phyloP scores from a whole-genome alignment of 2,797 vertebrate genomes.

The Propithecus perrieri region DNA sequence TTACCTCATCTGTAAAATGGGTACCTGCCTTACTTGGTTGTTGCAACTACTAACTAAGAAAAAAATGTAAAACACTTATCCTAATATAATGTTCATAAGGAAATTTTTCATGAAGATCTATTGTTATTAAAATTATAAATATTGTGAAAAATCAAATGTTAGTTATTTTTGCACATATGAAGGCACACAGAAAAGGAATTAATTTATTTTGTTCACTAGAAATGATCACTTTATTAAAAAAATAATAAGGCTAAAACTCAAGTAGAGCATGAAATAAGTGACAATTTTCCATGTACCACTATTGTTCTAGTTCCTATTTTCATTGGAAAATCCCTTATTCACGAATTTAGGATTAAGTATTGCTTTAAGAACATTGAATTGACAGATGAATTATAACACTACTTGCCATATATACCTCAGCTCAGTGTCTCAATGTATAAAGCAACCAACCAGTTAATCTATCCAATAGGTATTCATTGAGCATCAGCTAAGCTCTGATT shows the following conservation, averaged over 20 bases:
- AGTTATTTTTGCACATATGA: neutral
- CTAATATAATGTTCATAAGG: neutral
- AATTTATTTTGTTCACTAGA: slow-evolving; percentile 16
- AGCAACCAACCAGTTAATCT: slow-evolving; percentile 14
- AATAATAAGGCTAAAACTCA: neutral
- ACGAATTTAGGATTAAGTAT: slow-evolving; percentile 20
- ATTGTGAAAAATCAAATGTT: neutral
- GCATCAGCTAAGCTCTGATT: slow-evolving; percentile 18
- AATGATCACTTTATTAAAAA: neutral
- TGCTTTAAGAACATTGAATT: neutral
- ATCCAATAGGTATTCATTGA: neutral
- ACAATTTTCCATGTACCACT: neutral
- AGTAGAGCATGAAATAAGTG: neutral
- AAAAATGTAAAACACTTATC: neutral
- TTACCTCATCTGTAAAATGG: neutral
- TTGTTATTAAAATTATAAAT: slow-evolving; percentile 17
- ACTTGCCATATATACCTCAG: neutral
- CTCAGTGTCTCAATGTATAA: neutral
- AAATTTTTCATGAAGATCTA: neutral
- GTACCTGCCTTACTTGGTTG: neutral
- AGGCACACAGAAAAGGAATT: neutral
- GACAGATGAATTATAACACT: neutral
- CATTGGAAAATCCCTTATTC: neutral
- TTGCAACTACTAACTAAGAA: neutral
- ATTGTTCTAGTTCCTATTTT: neutral